phyloP scores from a whole-genome alignment of 2,113 vertebrate genomes.

The Paraplagusia blochii region DNA sequence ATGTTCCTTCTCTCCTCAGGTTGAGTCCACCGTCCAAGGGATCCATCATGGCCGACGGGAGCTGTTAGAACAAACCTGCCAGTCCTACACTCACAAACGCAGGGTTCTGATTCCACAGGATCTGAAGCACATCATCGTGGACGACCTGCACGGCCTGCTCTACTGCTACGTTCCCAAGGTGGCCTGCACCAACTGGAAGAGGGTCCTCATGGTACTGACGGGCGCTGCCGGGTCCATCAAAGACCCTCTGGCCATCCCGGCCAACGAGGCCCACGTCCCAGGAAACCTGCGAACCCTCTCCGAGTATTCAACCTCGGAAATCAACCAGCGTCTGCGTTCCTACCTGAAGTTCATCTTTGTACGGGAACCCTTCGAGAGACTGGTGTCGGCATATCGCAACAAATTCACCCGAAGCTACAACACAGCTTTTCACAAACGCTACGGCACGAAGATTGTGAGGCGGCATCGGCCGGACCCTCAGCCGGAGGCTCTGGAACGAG shows the following conservation, averaged over 20 bases:
- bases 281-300: conserved; percentile 85
- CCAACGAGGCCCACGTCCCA: conserved; percentile 83
- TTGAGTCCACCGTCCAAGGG: conserved; percentile 72
- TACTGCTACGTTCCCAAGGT: conserved; percentile 96
- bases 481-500: conserved; percentile 77
- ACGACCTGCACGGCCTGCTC: conserved; percentile 83
- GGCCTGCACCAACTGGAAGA: conserved; percentile 96
- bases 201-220: conserved; percentile 88
- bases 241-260: conserved; percentile 83
- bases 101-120: conserved; percentile 83
- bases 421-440: conserved; percentile 89
- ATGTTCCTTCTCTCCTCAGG: conserved; percentile 38
- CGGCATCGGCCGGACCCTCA: conserved; percentile 81
- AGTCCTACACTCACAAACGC: conserved; percentile 81
- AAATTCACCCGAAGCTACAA: conserved; percentile 90
- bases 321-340: conserved; percentile 86
- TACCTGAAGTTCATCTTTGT: conserved; percentile 95
- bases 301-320: conserved; percentile 82
- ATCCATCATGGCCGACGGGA: conserved; percentile 83
- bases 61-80: conserved; percentile 79
- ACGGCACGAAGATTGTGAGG: conserved; percentile 87
- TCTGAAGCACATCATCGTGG: conserved; percentile 88
- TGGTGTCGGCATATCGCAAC: conserved; percentile 93
- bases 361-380: conserved; percentile 90
- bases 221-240: conserved; percentile 73